Evolutionary conservation across 2,888 invertebrate genomes (phyloP), one percentile per base, ranked within the genome.

Genomic region (Ochropleura leucogaster): DNA sequence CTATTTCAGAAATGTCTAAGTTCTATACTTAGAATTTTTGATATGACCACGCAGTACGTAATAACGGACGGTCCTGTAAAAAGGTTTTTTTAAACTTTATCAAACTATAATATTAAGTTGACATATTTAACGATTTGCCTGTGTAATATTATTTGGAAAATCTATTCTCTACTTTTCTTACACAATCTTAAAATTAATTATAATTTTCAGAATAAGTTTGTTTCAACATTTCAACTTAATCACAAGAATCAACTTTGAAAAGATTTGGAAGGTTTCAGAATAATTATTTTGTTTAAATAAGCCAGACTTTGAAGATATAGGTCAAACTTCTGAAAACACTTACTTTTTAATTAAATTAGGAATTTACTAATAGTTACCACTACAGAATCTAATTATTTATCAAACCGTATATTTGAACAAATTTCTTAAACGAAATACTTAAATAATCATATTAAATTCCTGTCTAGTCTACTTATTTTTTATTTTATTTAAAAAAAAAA

Each of bases 1-100:
- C 95, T 95, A 95, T 95, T 96, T 91, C 95, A 93, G 91, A 94
- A 93, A 93, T 92, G 92, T 93, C 91, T 92, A 90, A 90, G 87
- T 90, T 90, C 91, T 92, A 92, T 89, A 89, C 79, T 89, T 93
- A 91, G 90, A 30, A 89, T 80, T 82, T 75, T 79, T 79, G 85
- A 79, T 86, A 85, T 84, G 74, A 78, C 84, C 87, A 88, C 76
- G 69, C 77, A 51, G 67, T 72, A 64, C 53, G 20, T 67, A 65
- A 66, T 64, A 62, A 40, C 20, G 74, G 82, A 85, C 30, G 72
- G 44, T 74, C 55, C 62, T 46, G 47, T 5, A 44, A 12, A 42
- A 55, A 42, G 18, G 0, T 0, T 46, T 67, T 44, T n/a, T 44
- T 42, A 57, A 62, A 18, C 7, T 2, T 49, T 3, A 16, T 3